These are phyloP conservation scores for Acanthosepion lycidas DNA, from an alignment of 2,888 invertebrate genomes.

Conservation along the genomic window DNA sequence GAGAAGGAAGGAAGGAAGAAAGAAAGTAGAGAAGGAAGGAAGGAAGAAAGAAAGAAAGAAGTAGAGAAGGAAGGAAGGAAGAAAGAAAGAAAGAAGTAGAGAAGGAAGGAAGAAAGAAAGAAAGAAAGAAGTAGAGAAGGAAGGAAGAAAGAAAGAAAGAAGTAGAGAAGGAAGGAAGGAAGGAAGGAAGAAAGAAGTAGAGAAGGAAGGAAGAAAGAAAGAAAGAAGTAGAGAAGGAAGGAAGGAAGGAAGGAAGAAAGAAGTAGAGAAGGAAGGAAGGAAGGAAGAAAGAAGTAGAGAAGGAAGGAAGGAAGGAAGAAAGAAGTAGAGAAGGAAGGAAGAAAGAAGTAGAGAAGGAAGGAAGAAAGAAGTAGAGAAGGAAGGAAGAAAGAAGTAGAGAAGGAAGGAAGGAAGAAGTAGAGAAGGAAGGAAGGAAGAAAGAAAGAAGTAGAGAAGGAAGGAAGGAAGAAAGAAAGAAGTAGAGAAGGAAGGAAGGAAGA, in stretches of 20 bases:
- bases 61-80: background rate
- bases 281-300: background rate
- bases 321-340: background rate
- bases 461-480: no score
- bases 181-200: no score
- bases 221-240: background rate
- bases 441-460: no score
- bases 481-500: background rate
- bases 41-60: background rate
- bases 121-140: no score
- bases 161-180: accelerated
- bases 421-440: no score
- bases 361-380: background rate
- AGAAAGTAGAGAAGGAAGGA: no score
- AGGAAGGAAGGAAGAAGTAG: background rate
- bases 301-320: background rate
- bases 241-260: background rate
- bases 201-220: no score
- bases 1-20: background rate
- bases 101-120: no score
- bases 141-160: no score
- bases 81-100: background rate
- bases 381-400: background rate
- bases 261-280: background rate
- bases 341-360: background rate